Evolutionary conservation across 2,113 vertebrate species (phyloP).

Genomic region (Hippocampus comes): DNA sequence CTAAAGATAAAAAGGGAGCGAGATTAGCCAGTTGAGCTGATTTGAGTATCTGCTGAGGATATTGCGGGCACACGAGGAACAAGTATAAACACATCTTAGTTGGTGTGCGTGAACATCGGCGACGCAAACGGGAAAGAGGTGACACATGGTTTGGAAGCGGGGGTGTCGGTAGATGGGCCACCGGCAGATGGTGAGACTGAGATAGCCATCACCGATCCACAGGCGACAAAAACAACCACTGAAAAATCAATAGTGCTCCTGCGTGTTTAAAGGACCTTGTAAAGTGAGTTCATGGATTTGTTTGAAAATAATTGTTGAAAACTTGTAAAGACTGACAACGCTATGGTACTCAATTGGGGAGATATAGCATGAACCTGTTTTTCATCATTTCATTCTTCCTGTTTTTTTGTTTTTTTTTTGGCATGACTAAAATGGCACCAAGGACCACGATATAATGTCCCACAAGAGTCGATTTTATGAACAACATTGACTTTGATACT

Average conservation of each 20-base stretch:
- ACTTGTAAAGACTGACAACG: too few species aligned
- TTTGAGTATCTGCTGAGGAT: neutral
- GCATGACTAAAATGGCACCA: too few species aligned
- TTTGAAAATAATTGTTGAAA: too few species aligned
- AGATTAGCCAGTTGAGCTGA: slow-evolving; percentile 3
- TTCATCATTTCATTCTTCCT: too few species aligned
- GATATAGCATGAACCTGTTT: too few species aligned
- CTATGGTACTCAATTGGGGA: too few species aligned
- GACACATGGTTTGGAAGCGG: neutral
- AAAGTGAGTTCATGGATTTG: too few species aligned
- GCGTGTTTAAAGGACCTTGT: too few species aligned
- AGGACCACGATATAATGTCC: too few species aligned
- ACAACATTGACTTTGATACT: too few species aligned
- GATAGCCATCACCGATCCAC: neutral
- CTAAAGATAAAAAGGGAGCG: neutral
- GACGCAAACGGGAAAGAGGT: neutral
- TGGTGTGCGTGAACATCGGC: neutral
- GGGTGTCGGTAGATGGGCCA: neutral
- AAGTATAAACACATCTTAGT: slow-evolving; percentile 1
- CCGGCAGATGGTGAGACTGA: neutral
- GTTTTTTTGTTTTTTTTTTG: too few species aligned
- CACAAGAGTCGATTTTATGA: too few species aligned
- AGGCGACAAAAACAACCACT: neutral
- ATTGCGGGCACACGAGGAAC: neutral
- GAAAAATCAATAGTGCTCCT: neutral